Evolutionary conservation across 2,113 vertebrate genomes (phyloP), one percentile per base, ranked within the genome.

Genomic region (Eublepharis macularius): DNA sequence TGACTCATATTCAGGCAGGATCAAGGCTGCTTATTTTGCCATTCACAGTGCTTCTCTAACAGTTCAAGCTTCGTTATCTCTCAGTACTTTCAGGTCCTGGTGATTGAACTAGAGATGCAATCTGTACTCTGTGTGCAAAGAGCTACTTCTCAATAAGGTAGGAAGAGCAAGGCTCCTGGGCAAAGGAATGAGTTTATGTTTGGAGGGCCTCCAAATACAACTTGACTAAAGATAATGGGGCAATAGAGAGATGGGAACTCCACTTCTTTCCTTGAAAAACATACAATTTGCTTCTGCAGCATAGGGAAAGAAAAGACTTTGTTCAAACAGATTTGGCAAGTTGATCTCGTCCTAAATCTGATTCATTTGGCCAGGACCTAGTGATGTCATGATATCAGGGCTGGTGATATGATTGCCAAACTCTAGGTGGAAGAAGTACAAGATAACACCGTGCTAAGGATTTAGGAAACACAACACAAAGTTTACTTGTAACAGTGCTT

Each of bases 1-100:
- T 91, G 93, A 91, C 84, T 94, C 92, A 76, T 1, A 79, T 19
- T 41, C 10, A 1, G 86, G 81, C 75, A 0, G 0, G 51, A 66
- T 26, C n/a, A 6, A 54, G 2, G 3, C 74, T 3, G 47, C 29
- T 88, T 66, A 10, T 29, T 68, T 4, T 1, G 0, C 29, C 47
- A 29, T 1, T 14, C 24, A 49, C 84, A 39, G 24, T 6, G 41
- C 16, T 73, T 36, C 68, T 72, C 4, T 29, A 49, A 54, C 68
- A 80, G n/a, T 2, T 1, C 49, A 51, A 69, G 3, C 29, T 16
- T 51, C 81, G 34, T 87, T n/a, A 17, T 70, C 65, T 87, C 65
- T 41, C 17, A 57, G 80, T 49, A 68, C 41, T 36, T 63, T 76
- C 41, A 70, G 41, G 43, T 29, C 24, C 8, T 70, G 45, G 66